phyloP scores from a whole-genome alignment of 2,797 vertebrate genomes.

The Discoglossus pictus region DNA sequence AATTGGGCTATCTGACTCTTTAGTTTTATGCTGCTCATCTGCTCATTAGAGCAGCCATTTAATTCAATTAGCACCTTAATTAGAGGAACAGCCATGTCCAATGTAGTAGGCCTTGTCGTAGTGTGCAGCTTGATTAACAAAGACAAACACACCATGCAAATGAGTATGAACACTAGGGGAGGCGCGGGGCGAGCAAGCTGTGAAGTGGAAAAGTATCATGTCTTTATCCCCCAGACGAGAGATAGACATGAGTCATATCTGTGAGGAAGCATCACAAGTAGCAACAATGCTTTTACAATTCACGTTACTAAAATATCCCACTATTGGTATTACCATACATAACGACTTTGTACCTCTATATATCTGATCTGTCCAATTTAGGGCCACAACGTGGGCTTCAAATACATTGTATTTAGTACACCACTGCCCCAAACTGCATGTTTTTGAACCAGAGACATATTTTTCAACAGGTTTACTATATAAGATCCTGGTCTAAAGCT shows the following conservation, averaged over 20 bases:
- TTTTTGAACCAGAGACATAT: no score
- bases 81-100: constrained; percentile 96
- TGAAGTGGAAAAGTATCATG: constrained; percentile 69
- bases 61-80: constrained; percentile 99
- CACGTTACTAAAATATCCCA: no score
- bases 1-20: constrained; percentile 98
- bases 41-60: constrained; percentile 97
- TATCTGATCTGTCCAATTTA: no score
- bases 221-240: constrained; percentile 68
- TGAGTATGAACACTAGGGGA: constrained; percentile 74
- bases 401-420: no score
- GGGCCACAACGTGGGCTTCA: no score
- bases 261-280: constrained; percentile 62
- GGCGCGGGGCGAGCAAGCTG: constrained; percentile 65
- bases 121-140: constrained; percentile 84
- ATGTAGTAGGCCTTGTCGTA: constrained; percentile 86
- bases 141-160: constrained; percentile 90
- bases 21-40: constrained; percentile 95
- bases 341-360: no score
- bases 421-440: no score
- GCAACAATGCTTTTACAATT: no score
- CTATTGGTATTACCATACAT: no score
- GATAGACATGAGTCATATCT: constrained; percentile 64
- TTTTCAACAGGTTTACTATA: no score
- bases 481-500: no score